A percentile compares a stretch with the other conserved stretches of the same genome.
Evolutionary conservation across 2,113 vertebrate species (phyloP).

Genomic region (Erythrolamprus reginae): DNA sequence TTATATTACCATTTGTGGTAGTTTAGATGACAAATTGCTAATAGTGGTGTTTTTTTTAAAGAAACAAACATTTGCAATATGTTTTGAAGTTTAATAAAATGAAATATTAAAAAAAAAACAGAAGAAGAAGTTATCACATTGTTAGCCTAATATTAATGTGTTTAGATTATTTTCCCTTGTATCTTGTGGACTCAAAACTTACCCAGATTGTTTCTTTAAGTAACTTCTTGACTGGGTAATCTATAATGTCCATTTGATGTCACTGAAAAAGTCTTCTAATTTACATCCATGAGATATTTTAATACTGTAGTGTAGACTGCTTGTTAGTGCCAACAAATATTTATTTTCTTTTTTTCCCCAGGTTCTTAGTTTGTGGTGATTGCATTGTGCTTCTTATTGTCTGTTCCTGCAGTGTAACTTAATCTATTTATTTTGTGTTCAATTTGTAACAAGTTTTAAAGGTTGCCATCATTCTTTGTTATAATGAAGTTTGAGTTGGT

Average conservation of each 20-base stretch:
- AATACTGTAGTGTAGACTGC: neutral
- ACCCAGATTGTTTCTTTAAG: neutral
- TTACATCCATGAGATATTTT: neutral
- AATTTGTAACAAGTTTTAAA: conserved; percentile 9
- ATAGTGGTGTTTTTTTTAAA: neutral
- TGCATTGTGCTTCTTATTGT: neutral
- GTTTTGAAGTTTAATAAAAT: neutral
- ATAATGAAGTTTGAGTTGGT: neutral
- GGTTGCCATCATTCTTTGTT: neutral
- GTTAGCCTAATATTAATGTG: neutral
- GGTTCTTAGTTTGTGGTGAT: neutral
- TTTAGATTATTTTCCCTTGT: neutral
- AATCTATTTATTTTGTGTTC: conserved; percentile 3
- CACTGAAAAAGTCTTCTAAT: neutral
- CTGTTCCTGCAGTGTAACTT: conserved; percentile 2
- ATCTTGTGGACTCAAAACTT: neutral
- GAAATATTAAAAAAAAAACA: neutral
- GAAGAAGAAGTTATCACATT: neutral
- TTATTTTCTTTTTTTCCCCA: neutral
- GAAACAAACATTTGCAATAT: neutral
- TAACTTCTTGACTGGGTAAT: neutral
- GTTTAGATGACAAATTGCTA: neutral
- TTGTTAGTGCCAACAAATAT: neutral
- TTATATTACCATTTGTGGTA: neutral
- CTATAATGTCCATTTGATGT: neutral